Evolutionary conservation across 2,113 vertebrate species (phyloP).

Genomic region (Xerus inauris): DNA sequence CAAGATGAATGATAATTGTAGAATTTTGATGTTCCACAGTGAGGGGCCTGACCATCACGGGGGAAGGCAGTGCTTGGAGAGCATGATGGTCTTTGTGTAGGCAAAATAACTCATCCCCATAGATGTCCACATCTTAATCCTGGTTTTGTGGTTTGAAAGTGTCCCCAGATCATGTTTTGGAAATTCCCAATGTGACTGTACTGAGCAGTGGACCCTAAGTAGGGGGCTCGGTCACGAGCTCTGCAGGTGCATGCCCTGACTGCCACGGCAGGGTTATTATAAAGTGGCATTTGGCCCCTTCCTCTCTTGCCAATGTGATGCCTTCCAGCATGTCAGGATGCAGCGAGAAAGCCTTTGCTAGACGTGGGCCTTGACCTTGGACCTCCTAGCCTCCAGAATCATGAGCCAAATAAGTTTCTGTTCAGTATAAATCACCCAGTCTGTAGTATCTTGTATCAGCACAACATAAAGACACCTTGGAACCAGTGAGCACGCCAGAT

Average conservation of each 20-base stretch:
- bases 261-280: too few relatives aligned
- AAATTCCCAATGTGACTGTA: background rate
- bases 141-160: background rate
- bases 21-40: background rate
- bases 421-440: background rate
- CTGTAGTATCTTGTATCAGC: background rate
- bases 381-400: background rate
- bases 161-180: background rate
- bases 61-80: background rate
- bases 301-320: background rate
- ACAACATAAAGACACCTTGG: background rate
- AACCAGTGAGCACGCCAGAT: background rate
- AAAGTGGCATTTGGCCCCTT: background rate
- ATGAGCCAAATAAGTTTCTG: background rate
- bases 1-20: background rate
- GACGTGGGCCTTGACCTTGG: background rate
- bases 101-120: background rate
- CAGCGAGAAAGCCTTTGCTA: too few relatives aligned
- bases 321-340: fast-evolving
- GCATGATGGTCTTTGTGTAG: background rate
- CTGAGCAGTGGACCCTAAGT: background rate
- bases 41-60: fast-evolving
- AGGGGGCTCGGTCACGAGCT: background rate
- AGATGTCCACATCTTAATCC: background rate
- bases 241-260: background rate